Evolutionary conservation across 2,797 vertebrate genomes (phyloP), one percentile per base, ranked within the genome.

Genomic region (Adelosebastes latens): DNA sequence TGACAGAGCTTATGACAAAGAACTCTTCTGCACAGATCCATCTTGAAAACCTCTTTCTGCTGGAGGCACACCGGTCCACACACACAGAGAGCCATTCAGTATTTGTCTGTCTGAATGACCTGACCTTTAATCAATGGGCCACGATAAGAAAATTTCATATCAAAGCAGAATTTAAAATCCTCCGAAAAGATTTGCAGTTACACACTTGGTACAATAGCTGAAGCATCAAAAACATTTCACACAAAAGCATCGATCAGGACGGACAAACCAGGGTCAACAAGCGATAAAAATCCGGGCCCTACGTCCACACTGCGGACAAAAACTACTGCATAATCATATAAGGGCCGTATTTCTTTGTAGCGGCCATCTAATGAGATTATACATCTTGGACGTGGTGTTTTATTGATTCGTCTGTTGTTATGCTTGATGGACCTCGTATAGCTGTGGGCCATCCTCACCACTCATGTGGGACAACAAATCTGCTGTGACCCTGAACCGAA

Each of bases 1-100:
- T 97, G 96, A 96, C 94, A 92, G 95, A 12, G 78, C 91, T 91
- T 80, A 92, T 95, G 94, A 97, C 94, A 97, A 95, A 96, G 93
- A 94, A 93, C 80, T 86, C 87, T 93, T 96, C 49, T 92, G 90
- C 89, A 92, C 80, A 91, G 91, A 95, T 94, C 95, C 89, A 90
- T 95, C 91, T 89, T 93, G 69, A 93, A 93, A 95, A 93, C 90
- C 63, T 27, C 22, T 62, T 75, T 87, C 42, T 55, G 67, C 79
- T 62, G 6, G 34, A 87, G 69, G 84, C 63, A 60, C 24, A 46
- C 42, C 29, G 18, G 10, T 20, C 24, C 42, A 68, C 27, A 22
- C 67, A 24, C 25, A 59, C 25, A 55, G 16, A 72, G 24, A 75
- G 4, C 10, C 13, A 83, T 70, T 65, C 20, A 80, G 32, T 73